Percentiles rank a stretch among this genome's conserved stretches.
phyloP scores from a whole-genome alignment of 2,888 invertebrate species.

The Seira sanloemensis region DNA sequence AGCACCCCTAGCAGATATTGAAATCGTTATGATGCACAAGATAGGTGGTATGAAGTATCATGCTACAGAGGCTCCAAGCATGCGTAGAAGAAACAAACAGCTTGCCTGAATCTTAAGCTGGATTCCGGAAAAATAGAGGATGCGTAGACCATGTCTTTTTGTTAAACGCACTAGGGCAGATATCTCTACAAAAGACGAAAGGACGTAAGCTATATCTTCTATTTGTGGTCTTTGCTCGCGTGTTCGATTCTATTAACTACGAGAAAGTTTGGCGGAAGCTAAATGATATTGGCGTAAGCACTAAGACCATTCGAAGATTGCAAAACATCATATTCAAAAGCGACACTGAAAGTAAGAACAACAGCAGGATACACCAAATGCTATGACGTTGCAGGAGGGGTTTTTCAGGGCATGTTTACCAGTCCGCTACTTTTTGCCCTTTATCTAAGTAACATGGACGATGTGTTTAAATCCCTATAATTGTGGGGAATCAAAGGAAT shows the following conservation, averaged over 20 bases:
- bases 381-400: background rate
- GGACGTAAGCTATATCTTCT: conserved; percentile 4
- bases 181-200: background rate
- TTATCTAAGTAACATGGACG: conserved; percentile 10
- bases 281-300: conserved; percentile 24
- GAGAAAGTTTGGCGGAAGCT: conserved; percentile 44
- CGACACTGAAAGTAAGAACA: background rate
- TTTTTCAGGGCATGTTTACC: conserved; percentile 22
- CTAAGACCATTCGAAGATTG: conserved; percentile 14
- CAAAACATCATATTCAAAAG: background rate
- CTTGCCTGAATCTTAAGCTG: background rate
- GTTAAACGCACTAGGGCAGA: background rate
- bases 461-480: background rate
- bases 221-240: conserved; percentile 34
- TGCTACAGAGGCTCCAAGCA: too few relatives aligned
- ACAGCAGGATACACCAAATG: background rate
- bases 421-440: conserved; percentile 27
- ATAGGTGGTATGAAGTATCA: too few relatives aligned
- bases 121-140: background rate
- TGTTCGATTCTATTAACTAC: conserved; percentile 32
- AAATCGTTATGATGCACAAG: too few relatives aligned
- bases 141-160: background rate
- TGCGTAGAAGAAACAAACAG: too few relatives aligned
- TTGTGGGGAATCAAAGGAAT: background rate
- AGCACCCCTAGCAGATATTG: too few relatives aligned